phyloP scores from a whole-genome alignment of 1,140 invertebrate species.

The Lepeophtheirus salmonis region DNA sequence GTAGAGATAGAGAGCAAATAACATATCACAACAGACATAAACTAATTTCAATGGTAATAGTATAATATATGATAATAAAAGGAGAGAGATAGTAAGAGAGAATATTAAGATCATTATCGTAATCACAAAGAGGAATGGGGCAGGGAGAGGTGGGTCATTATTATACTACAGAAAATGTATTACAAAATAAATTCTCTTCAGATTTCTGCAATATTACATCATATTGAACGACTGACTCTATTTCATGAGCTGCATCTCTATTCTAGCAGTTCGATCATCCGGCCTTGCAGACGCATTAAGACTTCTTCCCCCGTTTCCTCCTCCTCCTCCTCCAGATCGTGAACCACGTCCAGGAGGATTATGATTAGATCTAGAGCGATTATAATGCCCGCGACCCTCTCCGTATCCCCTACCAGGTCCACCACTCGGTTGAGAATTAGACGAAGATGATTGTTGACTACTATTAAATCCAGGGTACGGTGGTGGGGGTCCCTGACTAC shows the following conservation, averaged over 20 bases:
- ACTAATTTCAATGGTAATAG: background rate
- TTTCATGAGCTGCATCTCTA: slow-evolving; percentile 17
- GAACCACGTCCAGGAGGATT: background rate
- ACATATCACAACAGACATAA: background rate
- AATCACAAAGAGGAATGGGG: background rate
- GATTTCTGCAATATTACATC: background rate
- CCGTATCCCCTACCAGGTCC: slow-evolving; percentile 45
- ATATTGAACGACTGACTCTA: background rate
- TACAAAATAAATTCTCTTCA: background rate
- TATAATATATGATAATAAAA: background rate
- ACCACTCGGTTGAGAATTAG: slow-evolving; percentile 25
- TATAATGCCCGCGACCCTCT: slow-evolving; percentile 45
- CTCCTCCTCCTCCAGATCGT: background rate
- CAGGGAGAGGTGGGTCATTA: background rate
- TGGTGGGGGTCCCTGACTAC: slow-evolving; percentile 22
- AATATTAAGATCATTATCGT: background rate
- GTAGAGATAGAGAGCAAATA: background rate
- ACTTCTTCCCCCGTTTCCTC: no score
- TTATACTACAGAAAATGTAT: background rate
- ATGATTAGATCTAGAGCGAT: slow-evolving; percentile 26
- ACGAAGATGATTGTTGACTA: slow-evolving; percentile 20
- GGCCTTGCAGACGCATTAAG: no score
- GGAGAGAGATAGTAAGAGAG: background rate
- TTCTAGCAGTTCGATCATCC: slow-evolving; percentile 4
- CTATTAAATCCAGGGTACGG: slow-evolving; percentile 24